Base-by-base conservation (phyloP, 1,140 invertebrate species). In the Nasonia giraulti region DNA sequence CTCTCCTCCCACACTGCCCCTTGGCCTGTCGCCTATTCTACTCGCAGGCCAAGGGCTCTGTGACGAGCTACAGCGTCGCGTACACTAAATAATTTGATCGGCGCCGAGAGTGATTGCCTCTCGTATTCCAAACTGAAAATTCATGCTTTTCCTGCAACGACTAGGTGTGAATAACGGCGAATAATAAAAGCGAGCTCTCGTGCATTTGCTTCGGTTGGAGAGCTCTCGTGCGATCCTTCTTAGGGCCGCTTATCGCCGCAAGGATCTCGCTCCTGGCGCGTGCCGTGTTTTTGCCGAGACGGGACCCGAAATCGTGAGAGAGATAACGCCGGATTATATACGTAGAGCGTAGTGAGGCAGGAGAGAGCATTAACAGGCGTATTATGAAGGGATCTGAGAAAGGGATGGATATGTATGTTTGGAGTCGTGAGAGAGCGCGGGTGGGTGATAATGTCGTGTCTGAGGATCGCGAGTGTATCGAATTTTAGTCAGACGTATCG, bases 211-310 rank as follows among this genome's bases (percentile, higher is more conserved):
- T 27, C 27, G 27, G 27, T 27, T 27, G 27, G 27, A 27, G 27
- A 27, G 27, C 27, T 27, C 27, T 27, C 33, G 33, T 37, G 5
- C 33, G 33, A 37, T 37, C 90, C 88, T 89, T 89, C 89, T 92
- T 91, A 89, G 81, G 87, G 75, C 87, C 80, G 31, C 68, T 84
- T 90, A 90, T 90, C 89, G 76, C 73, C 37, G 71, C 84, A 37
- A 27, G 37, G 44, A 77, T 77, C 82, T 71, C 68, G 75, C n/a
- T 84, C 55, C 68, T 50, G 12, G 62, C 73, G 79, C 84, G 69
- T 76, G 83, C 55, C 77, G 23, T 33, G 31, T 66, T 79, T 80
- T 79, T 47, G 44, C 11, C 12, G 79, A 69, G 66, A 80, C 31
- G 62, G 62, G 82, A 17, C 17, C 27, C 14, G 55, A 73, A 85